Evolutionary conservation across 2,797 vertebrate genomes (phyloP), one percentile per base, ranked within the genome.

Genomic region (Manis crassicaudata): DNA sequence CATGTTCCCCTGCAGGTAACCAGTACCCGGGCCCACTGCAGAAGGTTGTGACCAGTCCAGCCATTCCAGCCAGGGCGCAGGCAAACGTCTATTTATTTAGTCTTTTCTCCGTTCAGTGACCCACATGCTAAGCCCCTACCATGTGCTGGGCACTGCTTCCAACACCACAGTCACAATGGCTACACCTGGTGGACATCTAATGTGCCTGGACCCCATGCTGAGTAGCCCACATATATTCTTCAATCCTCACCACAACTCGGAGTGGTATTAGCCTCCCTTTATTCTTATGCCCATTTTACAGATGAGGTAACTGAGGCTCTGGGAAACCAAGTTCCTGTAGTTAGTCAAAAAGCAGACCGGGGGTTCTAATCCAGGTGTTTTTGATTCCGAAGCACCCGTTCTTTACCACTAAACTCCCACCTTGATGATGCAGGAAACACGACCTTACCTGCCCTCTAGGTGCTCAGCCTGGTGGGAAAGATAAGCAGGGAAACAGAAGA

Each of bases 341-440:
- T 62, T 0, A 21, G 17, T 32, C 27, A 16, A 73, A 46, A 83
- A 79, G 35, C 46, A 65, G 68, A 60, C n/a, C 0, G 18, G 46
- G 29, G 52, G 46, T 18, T n/a, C 13, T 70, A 46, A 40, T 37
- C 23, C 60, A 52, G 65, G 29, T 4, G 0, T 25, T 21, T 20
- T 16, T 1, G 14, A 18, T 25, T 60, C 16, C 7, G 9, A 75
- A 84, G 82, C 18, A 7, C 2, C 0, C 0, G 32, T 2, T 37
- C 60, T 62, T 76, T 6, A 21, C 17, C 1, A 13, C 17, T 8
- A 43, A 35, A 70, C 7, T 52, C 23, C 83, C n/a, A 6, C 32
- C 70, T 2, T 18, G 1, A 7, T 1, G 50, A 46, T 0, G 14
- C 25, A 9, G 8, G 29, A 25, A 35, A 12, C 13, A 9, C 37